phyloP scores from a whole-genome alignment of 2,888 invertebrate species.

The Epicampocera succincta region DNA sequence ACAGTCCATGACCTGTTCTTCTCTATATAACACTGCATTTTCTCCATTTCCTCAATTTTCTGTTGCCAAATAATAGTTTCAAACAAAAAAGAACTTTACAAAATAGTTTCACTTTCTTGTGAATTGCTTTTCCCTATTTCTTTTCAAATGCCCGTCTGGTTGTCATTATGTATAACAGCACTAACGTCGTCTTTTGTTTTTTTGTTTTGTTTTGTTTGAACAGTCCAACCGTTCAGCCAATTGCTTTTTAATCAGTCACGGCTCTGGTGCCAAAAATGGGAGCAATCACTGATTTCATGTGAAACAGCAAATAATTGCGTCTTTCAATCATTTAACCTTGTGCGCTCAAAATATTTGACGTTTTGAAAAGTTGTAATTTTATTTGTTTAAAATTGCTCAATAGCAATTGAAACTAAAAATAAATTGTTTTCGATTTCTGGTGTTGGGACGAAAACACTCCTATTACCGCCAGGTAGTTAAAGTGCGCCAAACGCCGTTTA shows the following conservation, averaged over 20 bases:
- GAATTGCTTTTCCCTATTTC: not conserved
- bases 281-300: slow-evolving; percentile 8
- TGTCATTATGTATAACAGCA: slow-evolving; percentile 42
- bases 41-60: too few relatives aligned
- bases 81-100: slow-evolving; percentile 3
- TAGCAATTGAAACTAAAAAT: slow-evolving; percentile 11
- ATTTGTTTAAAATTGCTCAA: slow-evolving; percentile 23
- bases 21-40: too few relatives aligned
- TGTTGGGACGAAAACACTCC: not conserved
- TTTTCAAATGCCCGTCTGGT: slow-evolving; percentile 26
- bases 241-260: slow-evolving; percentile 62
- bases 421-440: slow-evolving; percentile 14
- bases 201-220: slow-evolving; percentile 57
- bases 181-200: slow-evolving; percentile 53
- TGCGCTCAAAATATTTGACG: slow-evolving; percentile 42
- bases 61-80: too few relatives aligned
- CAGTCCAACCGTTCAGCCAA: slow-evolving; percentile 45
- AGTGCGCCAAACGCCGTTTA: not conserved
- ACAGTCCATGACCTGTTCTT: too few relatives aligned
- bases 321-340: slow-evolving; percentile 65
- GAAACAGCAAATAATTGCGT: slow-evolving; percentile 41
- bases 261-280: slow-evolving; percentile 50
- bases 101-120: slow-evolving; percentile 20
- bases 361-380: slow-evolving; percentile 32
- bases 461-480: slow-evolving; percentile 4